Evolutionary conservation across 2,113 vertebrate genomes (phyloP), one percentile per base, ranked within the genome.

Genomic region (Dermatemys mawii): DNA sequence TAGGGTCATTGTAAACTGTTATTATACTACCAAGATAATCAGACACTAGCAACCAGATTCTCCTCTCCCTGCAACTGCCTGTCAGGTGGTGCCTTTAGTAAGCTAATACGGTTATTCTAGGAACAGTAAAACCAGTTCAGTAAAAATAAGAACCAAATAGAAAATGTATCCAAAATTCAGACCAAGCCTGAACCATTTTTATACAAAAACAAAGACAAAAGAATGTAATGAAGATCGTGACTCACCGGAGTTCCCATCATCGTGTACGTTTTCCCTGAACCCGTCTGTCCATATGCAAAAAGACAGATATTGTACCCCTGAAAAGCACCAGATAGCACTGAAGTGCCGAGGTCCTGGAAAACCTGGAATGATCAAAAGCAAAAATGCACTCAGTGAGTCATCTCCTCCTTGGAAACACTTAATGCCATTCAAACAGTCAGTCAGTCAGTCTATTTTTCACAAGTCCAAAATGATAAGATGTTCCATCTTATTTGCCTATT

Each of bases 171-270:
- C 67, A 84, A 86, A 93, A 29, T 35, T 70, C 3, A 92, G 87
- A n/a, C 48, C 29, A 2, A 41, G 1, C 11, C 38, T 90, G 16
- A 79, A 57, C 1, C 46, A 11, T 1, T 5, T 13, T 89, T n/a
- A 85, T n/a, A n/a, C n/a, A n/a, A 85, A 13, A 79, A 32, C 67
- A 22, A 13, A 44, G 81, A 2, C 2, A 5, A 4, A 29, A 78
- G 12, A 11, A 35, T 70, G 46, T 54, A 93, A 92, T 57, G 5
- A 90, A 83, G 35, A 11, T 14, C 82, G 12, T 86, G 70, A 98
- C 99, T 99, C 96, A 99, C 99, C 94, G 99, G 98, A 51, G 99
- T 99, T 53, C 99, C 99, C 98, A 99, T 99, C 99, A 99, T 99
- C 88, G 99, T 99, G 88, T 99, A 99, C 1, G 99, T 99, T 98